Percentiles rank a stretch among this genome's conserved stretches.
Evolutionary conservation across 2,113 vertebrate genomes (phyloP).

Genomic region (Riparia riparia): DNA sequence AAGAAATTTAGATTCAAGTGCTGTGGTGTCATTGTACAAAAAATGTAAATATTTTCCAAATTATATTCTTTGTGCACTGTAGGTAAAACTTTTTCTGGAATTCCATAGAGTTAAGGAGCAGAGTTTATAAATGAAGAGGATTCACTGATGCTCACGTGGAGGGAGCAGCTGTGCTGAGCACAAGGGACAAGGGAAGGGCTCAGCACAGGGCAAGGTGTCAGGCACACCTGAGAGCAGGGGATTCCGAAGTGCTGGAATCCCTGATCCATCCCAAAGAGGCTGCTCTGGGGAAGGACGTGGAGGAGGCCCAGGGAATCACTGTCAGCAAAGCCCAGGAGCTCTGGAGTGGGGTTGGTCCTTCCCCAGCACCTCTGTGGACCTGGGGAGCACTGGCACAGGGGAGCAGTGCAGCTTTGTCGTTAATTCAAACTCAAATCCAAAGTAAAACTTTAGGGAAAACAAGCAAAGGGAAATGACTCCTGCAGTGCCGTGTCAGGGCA

Average conservation of each 20-base stretch:
- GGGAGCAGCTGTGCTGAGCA: conserved; percentile 1
- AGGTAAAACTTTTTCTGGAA: conserved; percentile 47
- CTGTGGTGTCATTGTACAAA: conserved; percentile 68
- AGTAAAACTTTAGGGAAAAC: not conserved
- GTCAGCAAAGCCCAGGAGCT: not conserved
- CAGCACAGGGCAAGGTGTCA: not conserved
- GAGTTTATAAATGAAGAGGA: not conserved
- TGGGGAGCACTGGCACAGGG: not conserved
- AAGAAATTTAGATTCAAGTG: conserved; percentile 45
- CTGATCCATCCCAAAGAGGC: not conserved
- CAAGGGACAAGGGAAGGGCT: not conserved
- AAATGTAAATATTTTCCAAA: conserved; percentile 67
- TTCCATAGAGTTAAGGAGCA: not conserved
- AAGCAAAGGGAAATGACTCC: not conserved
- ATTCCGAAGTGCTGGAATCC: not conserved
- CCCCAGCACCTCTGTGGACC: not conserved
- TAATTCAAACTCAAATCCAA: not conserved
- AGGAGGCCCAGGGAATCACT: not conserved
- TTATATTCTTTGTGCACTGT: conserved; percentile 68
- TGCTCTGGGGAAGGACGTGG: not conserved
- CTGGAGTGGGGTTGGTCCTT: not conserved
- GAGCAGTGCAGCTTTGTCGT: not conserved
- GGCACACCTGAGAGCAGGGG: not conserved
- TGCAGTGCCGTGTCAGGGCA: not conserved
- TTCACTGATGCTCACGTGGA: not conserved